Evolutionary conservation across 2,888 invertebrate species (phyloP).

Genomic region (Pseudococcus longispinus): DNA sequence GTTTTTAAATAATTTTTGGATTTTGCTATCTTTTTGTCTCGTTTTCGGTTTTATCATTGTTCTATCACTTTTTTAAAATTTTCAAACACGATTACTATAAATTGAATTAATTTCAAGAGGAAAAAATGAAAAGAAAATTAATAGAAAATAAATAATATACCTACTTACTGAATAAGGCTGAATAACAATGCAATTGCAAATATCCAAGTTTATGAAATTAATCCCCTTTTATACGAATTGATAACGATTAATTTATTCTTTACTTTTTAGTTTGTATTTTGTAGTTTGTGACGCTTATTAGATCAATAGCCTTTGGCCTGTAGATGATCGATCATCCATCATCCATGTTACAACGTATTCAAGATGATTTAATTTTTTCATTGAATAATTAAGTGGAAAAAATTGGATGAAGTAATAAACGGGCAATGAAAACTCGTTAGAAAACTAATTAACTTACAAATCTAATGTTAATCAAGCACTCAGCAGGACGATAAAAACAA

Average conservation of each 20-base stretch:
- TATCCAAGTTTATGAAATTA: neutral
- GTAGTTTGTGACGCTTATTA: neutral
- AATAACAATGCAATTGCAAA: too few species aligned
- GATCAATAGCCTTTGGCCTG: neutral
- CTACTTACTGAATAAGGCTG: too few species aligned
- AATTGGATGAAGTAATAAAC: neutral
- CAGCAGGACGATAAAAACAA: constrained; percentile 8
- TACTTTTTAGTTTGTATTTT: neutral
- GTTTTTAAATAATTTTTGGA: neutral
- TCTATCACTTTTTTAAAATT: too few species aligned
- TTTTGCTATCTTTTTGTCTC: neutral
- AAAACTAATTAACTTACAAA: neutral
- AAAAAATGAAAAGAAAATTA: too few species aligned
- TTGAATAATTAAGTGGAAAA: neutral
- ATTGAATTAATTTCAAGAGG: too few species aligned
- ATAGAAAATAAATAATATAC: too few species aligned
- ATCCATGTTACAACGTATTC: neutral
- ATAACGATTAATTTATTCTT: neutral
- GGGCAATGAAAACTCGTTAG: neutral
- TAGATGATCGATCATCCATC: neutral
- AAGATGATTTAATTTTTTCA: constrained; percentile 13
- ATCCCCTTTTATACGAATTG: neutral
- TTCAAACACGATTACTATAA: too few species aligned
- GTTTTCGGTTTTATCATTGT: neutral
- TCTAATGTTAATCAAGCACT: neutral